Conservation (phyloP, 2,888 invertebrate species). For the Drosophila silvestris region DNA sequence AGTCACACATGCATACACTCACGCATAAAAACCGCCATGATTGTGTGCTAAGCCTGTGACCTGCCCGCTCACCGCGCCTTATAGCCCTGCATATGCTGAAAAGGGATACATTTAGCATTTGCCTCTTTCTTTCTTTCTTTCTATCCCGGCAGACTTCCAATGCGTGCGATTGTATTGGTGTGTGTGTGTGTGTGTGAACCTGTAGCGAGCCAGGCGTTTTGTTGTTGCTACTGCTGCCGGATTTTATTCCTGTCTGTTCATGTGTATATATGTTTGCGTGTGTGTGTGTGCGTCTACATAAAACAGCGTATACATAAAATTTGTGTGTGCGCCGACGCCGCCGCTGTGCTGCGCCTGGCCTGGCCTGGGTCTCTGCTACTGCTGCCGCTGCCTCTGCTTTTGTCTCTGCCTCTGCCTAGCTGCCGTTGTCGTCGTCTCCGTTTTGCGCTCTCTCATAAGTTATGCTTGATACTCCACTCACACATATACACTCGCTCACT, state of each 20-base stretch:
- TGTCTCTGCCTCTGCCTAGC: conserved; percentile 51
- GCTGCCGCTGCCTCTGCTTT: conserved; percentile 4
- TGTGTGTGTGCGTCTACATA: conserved; percentile 63
- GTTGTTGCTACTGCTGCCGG: conserved; percentile 62
- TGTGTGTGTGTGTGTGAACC: conserved; percentile 66
- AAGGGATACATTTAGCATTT: conserved; percentile 79
- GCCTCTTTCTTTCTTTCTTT: conserved; percentile 61
- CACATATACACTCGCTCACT: conserved; percentile 18
- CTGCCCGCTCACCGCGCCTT: conserved; percentile 60
- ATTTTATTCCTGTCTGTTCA: conserved; percentile 67
- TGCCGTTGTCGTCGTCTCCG: conserved; percentile 55
- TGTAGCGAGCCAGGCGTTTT: conserved; percentile 68
- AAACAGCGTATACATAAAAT: conserved; percentile 81
- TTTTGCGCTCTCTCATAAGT: conserved; percentile 64
- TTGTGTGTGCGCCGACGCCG: conserved; percentile 81
- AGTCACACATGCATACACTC: conserved; percentile 38
- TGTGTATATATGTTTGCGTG: conserved; percentile 28
- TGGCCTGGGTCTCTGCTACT: conserved; percentile 9
- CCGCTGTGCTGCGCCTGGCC: conserved; percentile 43
- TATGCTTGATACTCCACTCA: conserved; percentile 64
- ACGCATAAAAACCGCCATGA: conserved; percentile 74
- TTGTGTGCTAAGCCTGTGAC: conserved; percentile 80
- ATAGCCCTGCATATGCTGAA: conserved; percentile 53
- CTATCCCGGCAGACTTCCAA: conserved; percentile 63
- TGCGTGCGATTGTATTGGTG: conserved; percentile 39